phyloP scores from a whole-genome alignment of 2,888 invertebrate species.

The Megamerina dolium region DNA sequence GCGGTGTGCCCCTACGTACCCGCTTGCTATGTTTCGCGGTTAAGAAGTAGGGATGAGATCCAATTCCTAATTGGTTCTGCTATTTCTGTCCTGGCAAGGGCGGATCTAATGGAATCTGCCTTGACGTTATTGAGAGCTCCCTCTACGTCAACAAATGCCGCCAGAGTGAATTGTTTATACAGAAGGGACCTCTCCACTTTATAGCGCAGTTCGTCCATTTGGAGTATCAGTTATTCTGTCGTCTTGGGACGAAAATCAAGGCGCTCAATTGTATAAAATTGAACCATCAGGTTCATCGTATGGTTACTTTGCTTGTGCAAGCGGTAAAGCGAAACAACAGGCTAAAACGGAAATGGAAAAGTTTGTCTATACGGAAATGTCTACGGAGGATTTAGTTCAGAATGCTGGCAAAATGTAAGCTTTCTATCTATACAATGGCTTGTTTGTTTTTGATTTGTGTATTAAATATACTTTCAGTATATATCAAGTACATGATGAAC shows the following conservation, averaged over 20 bases:
- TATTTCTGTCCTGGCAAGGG: too few relatives aligned
- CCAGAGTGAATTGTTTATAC: too few relatives aligned
- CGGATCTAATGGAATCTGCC: too few relatives aligned
- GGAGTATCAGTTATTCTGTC: constrained; percentile 89
- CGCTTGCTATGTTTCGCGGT: too few relatives aligned
- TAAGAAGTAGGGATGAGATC: too few relatives aligned
- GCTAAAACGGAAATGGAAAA: constrained; percentile 99
- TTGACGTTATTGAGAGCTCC: too few relatives aligned
- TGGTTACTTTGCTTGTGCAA: constrained; percentile 94
- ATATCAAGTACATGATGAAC: constrained; percentile 84
- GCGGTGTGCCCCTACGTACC: too few relatives aligned
- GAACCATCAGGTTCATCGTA: constrained; percentile 96
- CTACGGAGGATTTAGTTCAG: constrained; percentile 79
- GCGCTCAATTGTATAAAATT: constrained; percentile 86
- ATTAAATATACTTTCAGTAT: constrained; percentile 55
- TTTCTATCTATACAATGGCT: not conserved
- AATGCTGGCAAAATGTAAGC: constrained; percentile 89
- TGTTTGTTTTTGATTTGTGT: constrained; percentile 9
- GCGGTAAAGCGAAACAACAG: constrained; percentile 97
- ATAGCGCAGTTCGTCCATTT: constrained; percentile 96
- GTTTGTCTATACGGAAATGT: constrained; percentile 77
- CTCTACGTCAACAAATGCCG: too few relatives aligned
- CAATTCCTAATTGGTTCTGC: too few relatives aligned
- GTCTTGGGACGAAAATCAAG: constrained; percentile 70
- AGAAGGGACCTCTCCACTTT: too few relatives aligned